Base-by-base conservation (phyloP, 1,140 invertebrate species). In the Calliopsis andreniformis region DNA sequence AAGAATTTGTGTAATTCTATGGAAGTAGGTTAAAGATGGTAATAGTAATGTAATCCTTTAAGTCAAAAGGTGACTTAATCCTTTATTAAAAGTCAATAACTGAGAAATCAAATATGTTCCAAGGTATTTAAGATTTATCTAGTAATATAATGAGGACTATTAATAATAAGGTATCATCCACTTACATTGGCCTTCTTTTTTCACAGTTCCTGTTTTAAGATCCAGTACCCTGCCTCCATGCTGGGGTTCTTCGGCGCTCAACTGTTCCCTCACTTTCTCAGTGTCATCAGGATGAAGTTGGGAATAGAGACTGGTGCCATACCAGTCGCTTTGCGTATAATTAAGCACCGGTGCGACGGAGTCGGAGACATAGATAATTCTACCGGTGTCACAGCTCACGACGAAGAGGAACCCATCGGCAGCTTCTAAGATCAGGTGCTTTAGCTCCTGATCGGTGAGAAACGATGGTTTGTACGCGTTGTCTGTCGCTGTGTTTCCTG, bases 371-470 rank as follows among this genome's bases (percentile, higher is more conserved):
- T 99, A 99, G 83, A 99, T 98, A 56, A 99, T 96, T 83, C 98
- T 94, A 0, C 98, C 99, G 23, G 97, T 97, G 90, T 99, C 99
- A 93, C 99, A 99, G 81, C 98, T 97, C 0, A 99, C 97, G 10
- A 99, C 99, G 92, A 99, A 99, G 28, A 99, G 93, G 92, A 99
- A 99, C 2, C 99, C 99, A 93, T 99, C 99, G 12, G 99, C 99
- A 23, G 99, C 98, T 93, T 99, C 99, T 59, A 99, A 92, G 78
- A 99, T 99, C 67, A 99, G 93, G 93, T 99, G 99, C 90, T 99
- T 99, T 23, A 99, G 92, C 91, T 99, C 99, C 90, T 99, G 98
- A 93, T 99, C 99, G 47, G 98, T 99, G 32, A 99, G 94, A 91
- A 99, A 99, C 3, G 98, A 99, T 16, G 99, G 99, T 92, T 99